Evolutionary conservation across 64 coral and sea anemone genomes (phyloP), one percentile per base, ranked within the genome.

Genomic region (Platygyra sinensis): DNA sequence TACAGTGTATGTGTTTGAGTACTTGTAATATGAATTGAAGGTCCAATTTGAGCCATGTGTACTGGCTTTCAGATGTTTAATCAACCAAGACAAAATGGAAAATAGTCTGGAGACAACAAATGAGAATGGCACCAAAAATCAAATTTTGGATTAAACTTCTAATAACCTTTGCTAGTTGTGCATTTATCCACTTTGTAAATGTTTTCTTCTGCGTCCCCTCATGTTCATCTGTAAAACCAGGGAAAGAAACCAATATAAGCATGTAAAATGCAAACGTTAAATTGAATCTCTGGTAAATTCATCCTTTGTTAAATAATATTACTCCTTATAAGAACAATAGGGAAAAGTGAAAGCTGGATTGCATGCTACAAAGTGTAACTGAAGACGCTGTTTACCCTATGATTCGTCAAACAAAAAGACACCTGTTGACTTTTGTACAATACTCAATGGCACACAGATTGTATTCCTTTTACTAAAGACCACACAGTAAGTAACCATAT

Each of bases 101-200:
- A 77, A n/a, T 7, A 39, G 18, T 22, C 18, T 4, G 18, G 24
- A 22, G 62, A 19, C 17, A 65, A 24, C 1, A 65, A 20, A 65
- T 7, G 24, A 65, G 0, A 54, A 18, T 46, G 42, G 3, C 18
- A n/a, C n/a, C 36, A 55, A 72, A 22, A 42, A 17, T 31, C 15
- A 32, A 7, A 18, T 18, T 31, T 24, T 62, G 52, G 17, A 8
- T 28, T 36, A 55, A 57, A 60, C 9, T 49, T 72, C 20, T 2
- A 19, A 5, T 73, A n/a, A 92, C 95, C 96, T 94, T 98, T 4
- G 89, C 30, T 5, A 92, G 54, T 28, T 98, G 96, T 11, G 89
- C 80, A 82, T 98, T 98, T 62, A 98, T 88, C 96, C 96, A 98
- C 75, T 98, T 98, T 80, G 96, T 98, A 60, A 98, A 98, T 17